Base-by-base conservation (phyloP, 2,797 vertebrate genomes). In the Trachops cirrhosus region DNA sequence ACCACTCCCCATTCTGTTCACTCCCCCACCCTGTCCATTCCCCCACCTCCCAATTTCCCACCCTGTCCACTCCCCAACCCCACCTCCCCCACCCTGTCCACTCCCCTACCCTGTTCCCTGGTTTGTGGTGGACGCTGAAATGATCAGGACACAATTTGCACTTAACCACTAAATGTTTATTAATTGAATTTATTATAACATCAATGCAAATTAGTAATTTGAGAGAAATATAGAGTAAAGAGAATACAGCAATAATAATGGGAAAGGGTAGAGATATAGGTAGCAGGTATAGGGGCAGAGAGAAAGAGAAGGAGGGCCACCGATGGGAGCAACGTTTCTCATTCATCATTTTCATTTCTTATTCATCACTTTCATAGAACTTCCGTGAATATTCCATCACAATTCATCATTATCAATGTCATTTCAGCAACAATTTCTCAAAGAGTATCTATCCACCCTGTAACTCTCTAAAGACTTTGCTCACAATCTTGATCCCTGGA, bases 111-210 rank as follows among this genome's bases (percentile, higher is more conserved):
- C 41, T 29, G 5, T 50, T 24, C 59, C 62, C 67, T 73, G 62
- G 4, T 88, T 57, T 6, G 8, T 26, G 34, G 29, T 34, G 6
- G 85, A 68, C 9, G 82, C 78, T 86, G 73, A 95, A 97, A 97
- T 96, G 75, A 97, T 87, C 91, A 93, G 67, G 89, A 96, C 91
- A 97, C 84, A 62, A 70, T 91, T 95, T 96, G 91, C 95, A 95
- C 97, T 97, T 97, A 96, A 97, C 94, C 96, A 97, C 96, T 97
- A 97, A 96, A 93, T 91, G 67, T 97, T 97, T 97, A 97, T 96
- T 94, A 52, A 71, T 94, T 97, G 94, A 97, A 95, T 92, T 97
- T 94, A 88, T 97, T 94, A 67, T 96, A 94, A 94, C 68, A 96
- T 41, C 41, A 87, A 75, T 94, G 75, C 41, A 95, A 0, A 95